Conservation (phyloP, 2,888 invertebrate species). For the Tachina lurida region DNA sequence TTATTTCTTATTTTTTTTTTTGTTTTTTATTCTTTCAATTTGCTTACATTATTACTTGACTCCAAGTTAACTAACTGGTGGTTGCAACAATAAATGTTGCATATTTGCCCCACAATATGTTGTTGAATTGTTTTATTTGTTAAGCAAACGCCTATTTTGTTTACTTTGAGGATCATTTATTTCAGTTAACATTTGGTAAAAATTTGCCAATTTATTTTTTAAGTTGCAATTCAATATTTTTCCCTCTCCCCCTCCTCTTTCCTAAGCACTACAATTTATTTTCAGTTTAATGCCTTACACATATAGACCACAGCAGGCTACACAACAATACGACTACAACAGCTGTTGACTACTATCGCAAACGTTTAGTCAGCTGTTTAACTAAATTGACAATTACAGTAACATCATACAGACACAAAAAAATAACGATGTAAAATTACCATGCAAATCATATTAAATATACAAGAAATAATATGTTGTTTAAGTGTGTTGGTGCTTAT, state of each 20-base stretch:
- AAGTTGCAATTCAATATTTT: background rate
- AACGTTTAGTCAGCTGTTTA: too few species aligned
- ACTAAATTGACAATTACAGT: too few species aligned
- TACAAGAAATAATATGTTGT: too few species aligned
- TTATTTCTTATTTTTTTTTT: background rate
- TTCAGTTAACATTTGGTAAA: slow-evolving; percentile 61
- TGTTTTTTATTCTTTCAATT: slow-evolving; percentile 40
- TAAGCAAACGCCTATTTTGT: slow-evolving; percentile 52
- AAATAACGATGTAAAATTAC: too few species aligned
- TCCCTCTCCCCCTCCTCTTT: background rate
- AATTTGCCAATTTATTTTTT: slow-evolving; percentile 12
- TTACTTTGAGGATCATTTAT: slow-evolving; percentile 50
- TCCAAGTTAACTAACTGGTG: slow-evolving; percentile 39
- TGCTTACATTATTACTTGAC: slow-evolving; percentile 35
- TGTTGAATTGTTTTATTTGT: slow-evolving; percentile 56
- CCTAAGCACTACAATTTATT: slow-evolving; percentile 16
- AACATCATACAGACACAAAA: too few species aligned
- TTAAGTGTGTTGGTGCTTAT: too few species aligned
- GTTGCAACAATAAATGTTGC: slow-evolving; percentile 44
- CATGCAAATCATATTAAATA: too few species aligned
- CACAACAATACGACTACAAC: too few species aligned
- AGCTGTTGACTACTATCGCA: too few species aligned
- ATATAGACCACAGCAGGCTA: too few species aligned
- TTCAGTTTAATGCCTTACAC: background rate
- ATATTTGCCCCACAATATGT: slow-evolving; percentile 48